Base-by-base conservation (phyloP, 2,888 invertebrate genomes). In the Nomada ferruginata region DNA sequence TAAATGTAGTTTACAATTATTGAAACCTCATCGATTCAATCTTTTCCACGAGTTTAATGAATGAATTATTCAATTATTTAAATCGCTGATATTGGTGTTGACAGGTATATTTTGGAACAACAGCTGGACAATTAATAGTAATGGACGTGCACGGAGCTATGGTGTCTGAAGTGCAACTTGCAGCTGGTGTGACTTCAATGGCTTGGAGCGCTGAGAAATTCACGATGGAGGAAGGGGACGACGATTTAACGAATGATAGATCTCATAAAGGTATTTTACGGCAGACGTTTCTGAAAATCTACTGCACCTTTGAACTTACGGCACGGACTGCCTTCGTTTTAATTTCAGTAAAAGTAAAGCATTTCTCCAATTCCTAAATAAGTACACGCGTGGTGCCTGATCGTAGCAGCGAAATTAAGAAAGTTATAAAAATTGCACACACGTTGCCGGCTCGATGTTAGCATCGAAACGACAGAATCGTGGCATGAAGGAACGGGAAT, bases 201-300 rank as follows among this genome's bases (percentile, higher is more conserved):
- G 97, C 98, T 20, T 99, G 99, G 99, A 98, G 98, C 26, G 98
- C 99, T 92, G 98, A 98, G 93, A 98, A 98, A 92, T 99, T 99
- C 94, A 98, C 98, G 94, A 98, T 99, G 98, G 98, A 98, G 93
- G 98, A 98, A 93, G 97, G 97, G 0, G 97, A 97, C 90, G 97
- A 97, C 86, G 95, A 95, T 73, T 89, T 92, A 59, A 89, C 91
- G 57, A 91, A 91, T 73, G 91, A 90, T 13, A 86, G 85, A 84
- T 79, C 90, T 64, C 89, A 90, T 61, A 85, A 84, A 89, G 91
- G 91, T 79, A 82, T 13, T 13, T 13, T 13, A 20, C 15, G 23
- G 42, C 20, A 20, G 3, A 15, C 15, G 15, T 47, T 13, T 65
- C 20, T 10, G n/a, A 36, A 36, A 36, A 0, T 36, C 36, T 7